phyloP scores from a whole-genome alignment of 1,140 invertebrate genomes.

The Caenorhabditis inopinata region DNA sequence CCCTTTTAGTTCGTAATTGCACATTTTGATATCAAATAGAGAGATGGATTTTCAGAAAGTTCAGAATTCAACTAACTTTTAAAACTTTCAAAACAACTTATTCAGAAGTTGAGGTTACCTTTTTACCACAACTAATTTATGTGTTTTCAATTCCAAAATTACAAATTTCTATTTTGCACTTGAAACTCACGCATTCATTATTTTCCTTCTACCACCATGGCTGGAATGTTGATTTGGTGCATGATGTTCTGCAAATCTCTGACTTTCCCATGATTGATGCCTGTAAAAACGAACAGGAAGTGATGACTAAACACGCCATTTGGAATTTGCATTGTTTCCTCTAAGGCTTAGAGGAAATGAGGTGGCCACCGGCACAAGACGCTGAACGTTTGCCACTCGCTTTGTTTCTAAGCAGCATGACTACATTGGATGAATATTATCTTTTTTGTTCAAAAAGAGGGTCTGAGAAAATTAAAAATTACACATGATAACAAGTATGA shows the following conservation, averaged over 20 bases:
- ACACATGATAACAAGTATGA: neutral
- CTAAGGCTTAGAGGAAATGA: neutral
- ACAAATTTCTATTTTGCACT: too few relatives aligned
- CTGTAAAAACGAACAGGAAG: slow-evolving; percentile 5
- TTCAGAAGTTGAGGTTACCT: too few relatives aligned
- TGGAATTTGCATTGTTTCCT: neutral
- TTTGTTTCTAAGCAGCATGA: neutral
- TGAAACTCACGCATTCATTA: neutral
- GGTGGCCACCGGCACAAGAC: neutral
- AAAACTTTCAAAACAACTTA: too few relatives aligned
- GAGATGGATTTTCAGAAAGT: too few relatives aligned
- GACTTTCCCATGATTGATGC: neutral
- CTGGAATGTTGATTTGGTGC: neutral
- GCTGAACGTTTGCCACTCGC: neutral
- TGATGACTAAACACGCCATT: neutral
- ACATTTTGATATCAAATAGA: too few relatives aligned
- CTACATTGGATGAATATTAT: neutral
- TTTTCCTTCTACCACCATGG: neutral
- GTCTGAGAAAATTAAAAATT: too few relatives aligned
- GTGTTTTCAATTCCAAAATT: too few relatives aligned
- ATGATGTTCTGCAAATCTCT: neutral
- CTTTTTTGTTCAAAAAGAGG: too few relatives aligned
- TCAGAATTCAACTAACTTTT: too few relatives aligned
- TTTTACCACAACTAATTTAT: too few relatives aligned
- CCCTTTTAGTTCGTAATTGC: too few relatives aligned